A percentile compares a stretch with the other conserved stretches of the same genome.
Evolutionary conservation across 2,113 vertebrate genomes (phyloP).

Genomic region (Dasyornis broadbenti): DNA sequence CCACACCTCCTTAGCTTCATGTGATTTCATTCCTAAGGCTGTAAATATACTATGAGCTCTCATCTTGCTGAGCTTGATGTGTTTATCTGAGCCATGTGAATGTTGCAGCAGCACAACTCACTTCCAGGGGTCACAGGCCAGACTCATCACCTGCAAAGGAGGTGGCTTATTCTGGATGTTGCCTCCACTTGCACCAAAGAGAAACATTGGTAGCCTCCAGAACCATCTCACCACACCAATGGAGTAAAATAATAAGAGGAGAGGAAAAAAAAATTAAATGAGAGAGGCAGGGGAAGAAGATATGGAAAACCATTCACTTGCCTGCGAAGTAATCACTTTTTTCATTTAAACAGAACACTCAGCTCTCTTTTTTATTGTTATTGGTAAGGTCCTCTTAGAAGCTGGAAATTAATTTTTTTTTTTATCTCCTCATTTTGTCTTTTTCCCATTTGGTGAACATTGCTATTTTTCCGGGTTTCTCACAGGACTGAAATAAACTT

Average conservation of each 20-base stretch:
- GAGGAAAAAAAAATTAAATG: not conserved
- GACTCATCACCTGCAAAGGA: not conserved
- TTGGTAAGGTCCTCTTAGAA: slow-evolving; percentile 21
- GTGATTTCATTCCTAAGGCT: not conserved
- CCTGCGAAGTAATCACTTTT: not conserved
- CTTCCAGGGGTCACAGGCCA: not conserved
- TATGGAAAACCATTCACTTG: slow-evolving; percentile 14
- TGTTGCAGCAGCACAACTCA: not conserved
- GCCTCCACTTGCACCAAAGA: not conserved
- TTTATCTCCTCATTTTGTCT: slow-evolving; percentile 17
- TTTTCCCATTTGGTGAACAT: not conserved
- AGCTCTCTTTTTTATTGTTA: slow-evolving; percentile 1
- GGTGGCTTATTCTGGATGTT: not conserved
- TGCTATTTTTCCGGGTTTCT: not conserved
- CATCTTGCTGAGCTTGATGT: not conserved
- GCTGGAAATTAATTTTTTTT: slow-evolving; percentile 24
- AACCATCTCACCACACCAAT: not conserved
- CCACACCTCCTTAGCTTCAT: not conserved
- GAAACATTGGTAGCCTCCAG: not conserved
- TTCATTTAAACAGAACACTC: slow-evolving; percentile 38
- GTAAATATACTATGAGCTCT: not conserved
- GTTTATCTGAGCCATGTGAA: not conserved
- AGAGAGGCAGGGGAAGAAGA: not conserved
- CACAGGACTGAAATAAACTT: slow-evolving; percentile 30
- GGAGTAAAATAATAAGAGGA: not conserved